Evolutionary conservation across 2,888 invertebrate species (phyloP).

Genomic region (Autographa pulchrina): DNA sequence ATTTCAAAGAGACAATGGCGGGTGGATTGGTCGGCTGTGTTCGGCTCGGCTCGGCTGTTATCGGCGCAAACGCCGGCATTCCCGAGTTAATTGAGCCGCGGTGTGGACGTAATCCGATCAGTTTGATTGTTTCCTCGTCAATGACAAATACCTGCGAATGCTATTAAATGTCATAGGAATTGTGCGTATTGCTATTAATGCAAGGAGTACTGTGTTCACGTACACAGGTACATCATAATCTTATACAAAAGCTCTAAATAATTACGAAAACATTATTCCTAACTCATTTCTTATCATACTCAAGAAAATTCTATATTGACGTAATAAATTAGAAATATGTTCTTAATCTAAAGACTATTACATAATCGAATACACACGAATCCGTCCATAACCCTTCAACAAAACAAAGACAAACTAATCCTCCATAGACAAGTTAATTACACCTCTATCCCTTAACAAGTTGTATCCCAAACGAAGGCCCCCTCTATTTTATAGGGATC

Average conservation of each 20-base stretch:
- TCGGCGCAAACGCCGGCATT: slow-evolving; percentile 48
- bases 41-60: slow-evolving; percentile 33
- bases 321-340: not conserved
- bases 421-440: slow-evolving; percentile 36
- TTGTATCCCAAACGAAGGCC: slow-evolving; percentile 38
- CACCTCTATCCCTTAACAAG: slow-evolving; percentile 31
- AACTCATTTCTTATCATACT: not conserved
- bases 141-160: slow-evolving; percentile 31
- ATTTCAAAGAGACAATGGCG: slow-evolving; percentile 41
- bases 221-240: too few species aligned
- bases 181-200: slow-evolving; percentile 33
- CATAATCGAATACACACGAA: not conserved
- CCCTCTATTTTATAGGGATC: slow-evolving; percentile 41
- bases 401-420: slow-evolving; percentile 28
- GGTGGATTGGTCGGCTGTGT: slow-evolving; percentile 23
- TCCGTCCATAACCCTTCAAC: slow-evolving; percentile 15
- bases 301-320: not conserved
- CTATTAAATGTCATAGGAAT: slow-evolving; percentile 34
- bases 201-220: not conserved
- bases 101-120: slow-evolving; percentile 61
- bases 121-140: slow-evolving; percentile 61
- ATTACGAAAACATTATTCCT: not conserved
- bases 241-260: too few species aligned
- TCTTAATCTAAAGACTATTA: not conserved
- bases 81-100: slow-evolving; percentile 52